Evolutionary conservation across 2,888 invertebrate genomes (phyloP), one percentile per base, ranked within the genome.

Genomic region (Cremastinae sp.): DNA sequence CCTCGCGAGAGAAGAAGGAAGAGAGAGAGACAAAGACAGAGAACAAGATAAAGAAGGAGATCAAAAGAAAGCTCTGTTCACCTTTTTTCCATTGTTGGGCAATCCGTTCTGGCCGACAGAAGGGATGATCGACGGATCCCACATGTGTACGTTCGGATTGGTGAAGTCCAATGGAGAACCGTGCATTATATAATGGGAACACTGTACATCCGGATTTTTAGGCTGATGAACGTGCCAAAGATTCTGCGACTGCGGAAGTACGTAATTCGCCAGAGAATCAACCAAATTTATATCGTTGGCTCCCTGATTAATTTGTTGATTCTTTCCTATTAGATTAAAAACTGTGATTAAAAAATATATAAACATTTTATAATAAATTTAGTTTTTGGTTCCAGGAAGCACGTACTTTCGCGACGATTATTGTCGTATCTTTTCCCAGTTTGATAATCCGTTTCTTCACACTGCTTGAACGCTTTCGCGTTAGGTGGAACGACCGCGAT

Each of bases 401-500:
- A 71, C 83, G 80, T 79, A 89, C 89, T 86, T 72, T 90, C 89
- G 75, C 87, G 81, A 22, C 85, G 84, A 73, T 82, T 81, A 78
- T 83, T 85, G 56, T 88, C 88, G 69, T 85, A 68, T 84, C 84
- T 41, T 75, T 86, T 85, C 14, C 81, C 79, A 39, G 80, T 78
- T 75, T 88, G 86, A 80, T 87, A 90, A 78, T 87, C 75, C 75
- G 86, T 79, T 81, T 90, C 89, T n/a, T 90, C 89, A 58, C 84
- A 84, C 55, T 88, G 90, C 37, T 89, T 89, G 58, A 87, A 89
- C 8, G 83, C 80, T 74, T 90, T 89, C 47, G 82, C 83, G 55
- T 78, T 80, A n/a, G 74, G 80, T 3, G 80, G 62, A 20, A 75
- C 78, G 45, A 83, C 74, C 76, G 86, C 80, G 65, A 86, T 71